phyloP scores from a whole-genome alignment of 2,888 invertebrate species.

The Ctenicera cuprea region DNA sequence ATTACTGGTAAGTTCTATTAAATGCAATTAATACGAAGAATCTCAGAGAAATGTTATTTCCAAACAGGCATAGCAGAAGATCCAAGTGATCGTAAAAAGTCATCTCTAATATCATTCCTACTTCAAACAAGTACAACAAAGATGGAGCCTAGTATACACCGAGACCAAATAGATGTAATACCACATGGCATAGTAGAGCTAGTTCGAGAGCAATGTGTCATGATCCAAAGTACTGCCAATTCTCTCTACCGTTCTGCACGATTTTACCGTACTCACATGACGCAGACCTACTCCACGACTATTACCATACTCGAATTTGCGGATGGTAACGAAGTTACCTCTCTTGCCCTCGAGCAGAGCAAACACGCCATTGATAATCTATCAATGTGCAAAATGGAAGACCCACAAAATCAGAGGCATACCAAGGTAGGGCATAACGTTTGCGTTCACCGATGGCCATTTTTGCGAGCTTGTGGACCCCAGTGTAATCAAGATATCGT shows the following conservation, averaged over 20 bases:
- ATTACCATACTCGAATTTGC: constrained; percentile 85
- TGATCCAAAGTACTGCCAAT: constrained; percentile 81
- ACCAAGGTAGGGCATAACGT: constrained; percentile 62
- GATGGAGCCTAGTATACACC: constrained; percentile 66
- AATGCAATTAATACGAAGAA: too few relatives aligned
- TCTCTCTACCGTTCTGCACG: constrained; percentile 79
- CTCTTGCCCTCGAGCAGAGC: constrained; percentile 85
- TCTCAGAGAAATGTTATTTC: too few relatives aligned
- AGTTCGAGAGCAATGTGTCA: constrained; percentile 85
- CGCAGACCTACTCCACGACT: constrained; percentile 68
- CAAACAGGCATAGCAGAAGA: constrained; percentile 81
- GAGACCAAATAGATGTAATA: constrained; percentile 74
- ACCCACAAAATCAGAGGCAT: constrained; percentile 62
- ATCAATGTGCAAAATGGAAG: constrained; percentile 72
- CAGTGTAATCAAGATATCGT: constrained; percentile 94
- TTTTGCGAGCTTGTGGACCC: constrained; percentile 87
- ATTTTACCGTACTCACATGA: constrained; percentile 65
- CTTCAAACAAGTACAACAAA: constrained; percentile 68
- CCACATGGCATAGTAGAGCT: constrained; percentile 82
- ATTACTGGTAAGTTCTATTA: constrained; percentile 83
- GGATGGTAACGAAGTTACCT: constrained; percentile 90
- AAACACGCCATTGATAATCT: constrained; percentile 64
- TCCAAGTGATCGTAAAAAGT: constrained; percentile 80
- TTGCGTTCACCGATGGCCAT: constrained; percentile 90
- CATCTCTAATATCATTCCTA: constrained; percentile 74